Conservation (phyloP, 2,113 vertebrate genomes). For the Strix aluco region DNA sequence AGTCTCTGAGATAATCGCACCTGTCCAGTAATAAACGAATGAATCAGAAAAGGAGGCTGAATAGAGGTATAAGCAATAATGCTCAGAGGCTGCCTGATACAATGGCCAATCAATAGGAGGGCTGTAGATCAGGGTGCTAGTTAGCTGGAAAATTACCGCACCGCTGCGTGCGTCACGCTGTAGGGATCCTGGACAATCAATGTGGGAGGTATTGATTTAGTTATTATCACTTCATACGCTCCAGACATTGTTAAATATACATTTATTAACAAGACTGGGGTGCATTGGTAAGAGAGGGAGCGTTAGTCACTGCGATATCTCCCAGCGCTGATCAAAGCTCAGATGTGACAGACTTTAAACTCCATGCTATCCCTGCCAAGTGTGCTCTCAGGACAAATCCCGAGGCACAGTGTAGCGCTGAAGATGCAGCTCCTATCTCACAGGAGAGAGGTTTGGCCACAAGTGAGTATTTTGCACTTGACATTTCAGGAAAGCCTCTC, state of each 20-base stretch:
- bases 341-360: not conserved
- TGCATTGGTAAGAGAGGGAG: slow-evolving; percentile 54
- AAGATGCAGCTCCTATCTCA: not conserved
- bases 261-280: slow-evolving; percentile 75
- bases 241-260: slow-evolving; percentile 79
- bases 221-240: slow-evolving; percentile 79
- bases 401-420: accelerated
- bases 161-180: slow-evolving; percentile 68
- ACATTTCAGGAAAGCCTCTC: slow-evolving; percentile 28
- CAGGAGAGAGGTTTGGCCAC: not conserved
- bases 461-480: not conserved
- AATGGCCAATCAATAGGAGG: slow-evolving; percentile 76
- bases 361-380: not conserved
- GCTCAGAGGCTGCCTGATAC: slow-evolving; percentile 68
- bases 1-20: slow-evolving; percentile 56
- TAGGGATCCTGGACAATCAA: slow-evolving; percentile 78
- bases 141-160: slow-evolving; percentile 76
- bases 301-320: not conserved
- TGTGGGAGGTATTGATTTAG: slow-evolving; percentile 78
- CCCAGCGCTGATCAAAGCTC: slow-evolving; percentile 14
- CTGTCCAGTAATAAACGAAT: slow-evolving; percentile 72
- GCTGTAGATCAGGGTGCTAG: slow-evolving; percentile 76
- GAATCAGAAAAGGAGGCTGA: slow-evolving; percentile 68
- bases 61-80: slow-evolving; percentile 69
- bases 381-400: not conserved